A percentile compares a stretch with the other conserved stretches of the same genome.
phyloP scores from a whole-genome alignment of 2,797 vertebrate species.

The Sphaeramia orbicularis region DNA sequence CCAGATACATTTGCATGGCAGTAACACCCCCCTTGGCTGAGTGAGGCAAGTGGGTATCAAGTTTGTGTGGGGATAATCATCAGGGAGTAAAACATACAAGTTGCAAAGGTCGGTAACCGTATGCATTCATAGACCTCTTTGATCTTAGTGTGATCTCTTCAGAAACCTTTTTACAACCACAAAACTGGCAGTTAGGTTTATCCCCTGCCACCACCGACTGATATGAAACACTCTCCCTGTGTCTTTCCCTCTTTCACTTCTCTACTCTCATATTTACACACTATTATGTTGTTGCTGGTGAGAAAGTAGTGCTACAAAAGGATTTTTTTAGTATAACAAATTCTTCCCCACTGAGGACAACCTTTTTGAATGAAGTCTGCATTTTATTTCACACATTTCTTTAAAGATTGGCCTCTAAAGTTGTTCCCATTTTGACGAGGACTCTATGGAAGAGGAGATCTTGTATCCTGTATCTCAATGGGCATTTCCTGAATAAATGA shows the following conservation, averaged over 20 bases:
- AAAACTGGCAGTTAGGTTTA: slow-evolving; percentile 63
- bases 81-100: slow-evolving; percentile 10
- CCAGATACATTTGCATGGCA: slow-evolving; percentile 17
- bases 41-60: slow-evolving; percentile 1
- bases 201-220: slow-evolving; percentile 55
- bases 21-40: slow-evolving; percentile 7
- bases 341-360: neutral
- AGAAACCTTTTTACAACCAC: slow-evolving; percentile 73
- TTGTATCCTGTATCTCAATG: too few relatives aligned
- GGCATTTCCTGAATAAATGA: too few relatives aligned
- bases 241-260: slow-evolving; percentile 69
- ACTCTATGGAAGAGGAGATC: too few relatives aligned
- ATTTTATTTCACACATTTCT: slow-evolving; percentile 1
- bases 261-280: slow-evolving; percentile 50
- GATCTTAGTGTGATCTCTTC: slow-evolving; percentile 22
- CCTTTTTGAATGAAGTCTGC: neutral
- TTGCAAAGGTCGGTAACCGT: slow-evolving; percentile 25
- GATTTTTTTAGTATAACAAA: neutral
- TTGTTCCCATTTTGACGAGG: neutral
- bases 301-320: neutral
- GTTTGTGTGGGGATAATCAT: slow-evolving; percentile 22
- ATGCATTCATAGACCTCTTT: slow-evolving; percentile 29
- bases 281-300: neutral
- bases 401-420: neutral
- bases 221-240: slow-evolving; percentile 69